Conservation (phyloP, 2,888 invertebrate species). For the Apamea anceps region DNA sequence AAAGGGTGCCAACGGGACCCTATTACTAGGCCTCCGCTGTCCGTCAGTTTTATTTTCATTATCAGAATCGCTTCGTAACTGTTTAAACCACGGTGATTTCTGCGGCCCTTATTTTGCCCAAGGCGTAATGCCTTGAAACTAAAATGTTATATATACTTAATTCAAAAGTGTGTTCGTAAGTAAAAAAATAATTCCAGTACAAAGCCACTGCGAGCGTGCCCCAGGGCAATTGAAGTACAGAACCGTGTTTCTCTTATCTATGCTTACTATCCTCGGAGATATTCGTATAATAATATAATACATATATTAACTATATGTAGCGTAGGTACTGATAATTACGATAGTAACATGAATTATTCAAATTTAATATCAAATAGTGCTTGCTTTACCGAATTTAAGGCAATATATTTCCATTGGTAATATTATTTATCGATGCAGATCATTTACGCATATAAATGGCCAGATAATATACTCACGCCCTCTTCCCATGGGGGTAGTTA, state of each 20-base stretch:
- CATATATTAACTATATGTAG: conserved; percentile 22
- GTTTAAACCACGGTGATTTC: background rate
- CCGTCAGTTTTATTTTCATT: background rate
- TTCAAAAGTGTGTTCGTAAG: conserved; percentile 31
- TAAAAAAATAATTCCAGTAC: conserved; percentile 45
- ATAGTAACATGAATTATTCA: conserved; percentile 29
- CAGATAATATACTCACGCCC: background rate
- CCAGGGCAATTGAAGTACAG: conserved; percentile 59
- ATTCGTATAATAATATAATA: conserved; percentile 39
- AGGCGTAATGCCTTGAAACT: conserved; percentile 4
- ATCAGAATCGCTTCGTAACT: background rate
- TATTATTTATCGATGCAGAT: background rate
- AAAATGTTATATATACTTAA: conserved; percentile 28
- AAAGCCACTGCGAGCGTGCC: conserved; percentile 50
- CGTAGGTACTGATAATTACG: conserved; percentile 4
- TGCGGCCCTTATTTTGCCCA: background rate
- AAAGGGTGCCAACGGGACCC: background rate
- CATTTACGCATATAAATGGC: background rate
- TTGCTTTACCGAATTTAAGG: background rate
- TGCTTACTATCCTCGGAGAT: conserved; percentile 40
- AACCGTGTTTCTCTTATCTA: conserved; percentile 57
- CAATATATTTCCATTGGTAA: conserved; percentile 7
- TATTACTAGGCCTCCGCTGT: background rate
- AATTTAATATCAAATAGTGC: conserved; percentile 8
- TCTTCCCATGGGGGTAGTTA: background rate